phyloP scores from a whole-genome alignment of 2,113 vertebrate genomes.

The Xerus inauris region DNA sequence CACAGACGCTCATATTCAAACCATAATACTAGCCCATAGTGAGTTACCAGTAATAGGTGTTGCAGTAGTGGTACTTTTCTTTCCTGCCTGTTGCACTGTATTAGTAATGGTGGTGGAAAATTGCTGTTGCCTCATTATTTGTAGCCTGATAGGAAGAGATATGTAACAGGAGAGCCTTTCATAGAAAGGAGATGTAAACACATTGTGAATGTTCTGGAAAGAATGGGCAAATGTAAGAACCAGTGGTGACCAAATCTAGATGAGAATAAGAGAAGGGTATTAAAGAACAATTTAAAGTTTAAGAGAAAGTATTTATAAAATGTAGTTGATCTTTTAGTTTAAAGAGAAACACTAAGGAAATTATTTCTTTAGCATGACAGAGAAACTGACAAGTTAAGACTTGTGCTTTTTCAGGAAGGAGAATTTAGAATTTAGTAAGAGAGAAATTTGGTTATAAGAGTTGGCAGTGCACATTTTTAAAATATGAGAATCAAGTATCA shows the following conservation, averaged over 20 bases:
- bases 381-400: background rate
- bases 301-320: background rate
- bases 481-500: background rate
- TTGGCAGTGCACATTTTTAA: background rate
- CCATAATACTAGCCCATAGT: background rate
- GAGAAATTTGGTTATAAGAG: conserved; percentile 20
- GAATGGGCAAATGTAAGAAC: background rate
- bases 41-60: background rate
- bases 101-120: background rate
- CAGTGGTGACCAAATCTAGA: background rate
- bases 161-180: background rate
- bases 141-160: background rate
- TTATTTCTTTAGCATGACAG: background rate
- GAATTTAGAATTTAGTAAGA: background rate
- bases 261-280: background rate
- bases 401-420: background rate
- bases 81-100: background rate
- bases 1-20: too few relatives aligned
- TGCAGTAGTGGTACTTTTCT: background rate
- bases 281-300: background rate
- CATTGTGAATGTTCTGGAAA: background rate
- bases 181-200: background rate
- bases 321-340: background rate
- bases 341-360: conserved; percentile 30
- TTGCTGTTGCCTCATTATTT: background rate